Base-by-base conservation (phyloP, 2,888 invertebrate species). In the Nemoura dubitans region DNA sequence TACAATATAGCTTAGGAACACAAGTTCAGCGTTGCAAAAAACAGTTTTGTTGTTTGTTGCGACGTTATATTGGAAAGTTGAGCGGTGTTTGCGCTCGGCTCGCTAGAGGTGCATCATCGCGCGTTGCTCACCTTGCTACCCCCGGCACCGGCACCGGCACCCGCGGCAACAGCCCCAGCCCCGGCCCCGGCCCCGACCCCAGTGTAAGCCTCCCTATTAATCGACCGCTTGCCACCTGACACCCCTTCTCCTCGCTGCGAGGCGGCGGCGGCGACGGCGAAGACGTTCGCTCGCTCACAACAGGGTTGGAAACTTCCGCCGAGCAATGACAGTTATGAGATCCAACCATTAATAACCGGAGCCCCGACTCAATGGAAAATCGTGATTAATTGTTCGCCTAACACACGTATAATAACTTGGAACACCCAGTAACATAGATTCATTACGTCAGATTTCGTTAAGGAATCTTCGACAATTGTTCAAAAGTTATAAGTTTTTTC, bases 311-410 rank as follows among this genome's bases (percentile, higher is more conserved):
- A 78, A 78, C 78, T 28, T 78, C 27, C 78, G 5, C 27, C 36
- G 10, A 43, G 83, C 83, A 83, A 25, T 84, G 84, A 84, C 84
- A 84, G 84, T 84, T 84, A 84, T 84, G 84, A 84, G 84, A 43
- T 84, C 84, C 28, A 28, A 27, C 76, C 84, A 59, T 84, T 84
- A 84, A 84, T 76, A 59, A 43, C 59, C 36, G 14, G 26, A 26
- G 27, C 76, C 76, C 5, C 84, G n/a, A 82, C 82, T 27, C 78
- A 28, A 78, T 26, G 28, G 78, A 28, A 27, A 28, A 27, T 27
- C 28, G 78, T 78, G 78, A 78, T 78, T 78, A 78, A 78, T 78
- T 28, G 78, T n/a, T 78, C 78, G 21, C 59, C 10, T 59, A 59
- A 59, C 59, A 59, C 59, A 59, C 59, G 59, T 59, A 59, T 59